Evolutionary conservation across 2,888 invertebrate species (phyloP).

Genomic region (Acleris holmiana): DNA sequence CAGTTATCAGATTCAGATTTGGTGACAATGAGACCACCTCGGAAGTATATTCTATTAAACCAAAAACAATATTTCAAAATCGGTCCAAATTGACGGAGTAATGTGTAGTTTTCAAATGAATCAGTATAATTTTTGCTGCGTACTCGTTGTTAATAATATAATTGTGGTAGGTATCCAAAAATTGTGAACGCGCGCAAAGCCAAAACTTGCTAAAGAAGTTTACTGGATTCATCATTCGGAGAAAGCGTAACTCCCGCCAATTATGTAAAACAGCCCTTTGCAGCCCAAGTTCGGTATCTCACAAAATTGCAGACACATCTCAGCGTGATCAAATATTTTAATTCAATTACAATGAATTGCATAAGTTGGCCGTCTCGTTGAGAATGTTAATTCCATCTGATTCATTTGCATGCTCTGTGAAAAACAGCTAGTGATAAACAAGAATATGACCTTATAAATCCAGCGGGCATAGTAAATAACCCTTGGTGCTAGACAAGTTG

Average conservation of each 20-base stretch:
- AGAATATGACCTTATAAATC: too few species aligned
- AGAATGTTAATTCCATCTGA: slow-evolving; percentile 49
- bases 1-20: too few species aligned
- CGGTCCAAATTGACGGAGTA: too few species aligned
- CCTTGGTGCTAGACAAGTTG: too few species aligned
- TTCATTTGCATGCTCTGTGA: slow-evolving; percentile 39
- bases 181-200: slow-evolving; percentile 25
- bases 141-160: too few species aligned
- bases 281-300: slow-evolving; percentile 64
- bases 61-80: too few species aligned
- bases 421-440: background rate
- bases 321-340: slow-evolving; percentile 57
- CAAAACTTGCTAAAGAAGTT: slow-evolving; percentile 58
- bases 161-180: background rate
- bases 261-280: slow-evolving; percentile 70
- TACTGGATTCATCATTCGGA: slow-evolving; percentile 49
- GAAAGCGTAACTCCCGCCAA: slow-evolving; percentile 54
- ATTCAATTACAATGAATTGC: slow-evolving; percentile 53
- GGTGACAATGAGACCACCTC: too few species aligned
- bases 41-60: too few species aligned
- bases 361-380: slow-evolving; percentile 14
- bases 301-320: slow-evolving; percentile 59
- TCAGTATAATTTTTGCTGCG: too few species aligned
- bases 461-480: too few species aligned
- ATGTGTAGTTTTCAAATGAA: too few species aligned